These are phyloP conservation scores for Macrosteles quadrilineatus DNA, from an alignment of 1,140 invertebrate genomes.

Conservation along the genomic window DNA sequence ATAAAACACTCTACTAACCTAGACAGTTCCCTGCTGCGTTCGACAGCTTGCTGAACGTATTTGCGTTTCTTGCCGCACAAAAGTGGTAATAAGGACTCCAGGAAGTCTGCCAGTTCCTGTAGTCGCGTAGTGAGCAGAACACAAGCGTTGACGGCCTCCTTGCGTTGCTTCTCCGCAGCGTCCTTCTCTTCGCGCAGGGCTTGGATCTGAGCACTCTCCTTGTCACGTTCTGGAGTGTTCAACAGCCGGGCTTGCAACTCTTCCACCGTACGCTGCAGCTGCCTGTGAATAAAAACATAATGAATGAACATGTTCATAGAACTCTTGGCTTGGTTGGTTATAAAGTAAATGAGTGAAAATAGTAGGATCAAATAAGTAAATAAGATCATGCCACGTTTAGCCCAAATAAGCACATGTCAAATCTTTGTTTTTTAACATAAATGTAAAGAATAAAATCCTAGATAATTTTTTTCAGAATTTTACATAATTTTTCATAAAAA, in stretches of 20 bases:
- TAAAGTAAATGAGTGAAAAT: not conserved
- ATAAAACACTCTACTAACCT: too few relatives aligned
- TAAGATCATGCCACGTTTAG: too few relatives aligned
- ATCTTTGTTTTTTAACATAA: too few relatives aligned
- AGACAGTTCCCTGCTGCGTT: slow-evolving; percentile 60
- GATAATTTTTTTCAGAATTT: too few relatives aligned
- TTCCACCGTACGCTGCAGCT: slow-evolving; percentile 38
- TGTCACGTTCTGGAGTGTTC: slow-evolving; percentile 41
- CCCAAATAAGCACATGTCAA: too few relatives aligned
- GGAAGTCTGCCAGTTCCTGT: slow-evolving; percentile 68
- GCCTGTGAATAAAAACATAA: slow-evolving; percentile 11
- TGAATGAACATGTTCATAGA: too few relatives aligned
- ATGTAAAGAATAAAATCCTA: too few relatives aligned
- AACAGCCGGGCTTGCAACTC: slow-evolving; percentile 47
- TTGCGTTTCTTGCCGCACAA: slow-evolving; percentile 54
- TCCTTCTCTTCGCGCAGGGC: slow-evolving; percentile 48
- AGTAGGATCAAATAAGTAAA: too few relatives aligned
- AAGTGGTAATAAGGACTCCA: slow-evolving; percentile 62
- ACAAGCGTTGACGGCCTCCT: slow-evolving; percentile 66
- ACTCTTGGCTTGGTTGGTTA: not conserved
- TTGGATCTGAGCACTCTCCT: slow-evolving; percentile 30
- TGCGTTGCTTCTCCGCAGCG: slow-evolving; percentile 54
- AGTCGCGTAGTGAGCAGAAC: slow-evolving; percentile 62
- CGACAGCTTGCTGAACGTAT: slow-evolving; percentile 56
- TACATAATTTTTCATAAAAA: too few relatives aligned